These are phyloP conservation scores for Zaprionus kolodkinae DNA, from an alignment of 1,140 invertebrate genomes.

Conservation along the genomic window DNA sequence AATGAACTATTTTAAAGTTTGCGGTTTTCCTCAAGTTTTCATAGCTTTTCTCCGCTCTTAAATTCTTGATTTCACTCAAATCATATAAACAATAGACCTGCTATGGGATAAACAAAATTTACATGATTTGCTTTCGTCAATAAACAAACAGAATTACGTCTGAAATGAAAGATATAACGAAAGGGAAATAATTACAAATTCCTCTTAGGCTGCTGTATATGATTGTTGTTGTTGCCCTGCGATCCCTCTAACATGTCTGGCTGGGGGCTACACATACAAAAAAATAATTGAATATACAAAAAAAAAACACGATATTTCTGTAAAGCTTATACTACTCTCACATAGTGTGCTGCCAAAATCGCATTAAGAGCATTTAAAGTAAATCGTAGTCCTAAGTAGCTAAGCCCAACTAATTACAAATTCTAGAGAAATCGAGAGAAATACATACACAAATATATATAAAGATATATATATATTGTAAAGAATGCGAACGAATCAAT, in stretches of 20 bases:
- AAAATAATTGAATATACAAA: too few relatives aligned
- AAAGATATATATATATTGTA: constrained; percentile 18
- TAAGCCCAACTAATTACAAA: constrained; percentile 70
- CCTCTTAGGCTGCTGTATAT: neutral
- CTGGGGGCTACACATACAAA: neutral
- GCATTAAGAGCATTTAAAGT: constrained; percentile 68
- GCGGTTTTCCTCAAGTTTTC: neutral
- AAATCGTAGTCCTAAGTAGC: constrained; percentile 67
- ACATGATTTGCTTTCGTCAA: neutral
- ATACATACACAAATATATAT: neutral
- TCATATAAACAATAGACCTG: neutral
- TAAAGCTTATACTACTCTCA: constrained; percentile 71
- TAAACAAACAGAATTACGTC: constrained; percentile 7
- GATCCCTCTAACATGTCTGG: neutral
- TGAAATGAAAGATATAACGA: neutral
- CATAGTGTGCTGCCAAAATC: constrained; percentile 73
- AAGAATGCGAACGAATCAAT: constrained; percentile 39
- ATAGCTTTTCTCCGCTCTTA: neutral
- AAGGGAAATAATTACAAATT: neutral
- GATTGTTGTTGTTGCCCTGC: neutral
- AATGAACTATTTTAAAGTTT: neutral
- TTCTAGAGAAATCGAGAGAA: constrained; percentile 14
- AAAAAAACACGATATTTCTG: constrained; percentile 48
- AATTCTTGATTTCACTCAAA: neutral
- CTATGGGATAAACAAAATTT: neutral